Conservation (phyloP, 2,888 invertebrate species). For the Leptinotarsa juncta region DNA sequence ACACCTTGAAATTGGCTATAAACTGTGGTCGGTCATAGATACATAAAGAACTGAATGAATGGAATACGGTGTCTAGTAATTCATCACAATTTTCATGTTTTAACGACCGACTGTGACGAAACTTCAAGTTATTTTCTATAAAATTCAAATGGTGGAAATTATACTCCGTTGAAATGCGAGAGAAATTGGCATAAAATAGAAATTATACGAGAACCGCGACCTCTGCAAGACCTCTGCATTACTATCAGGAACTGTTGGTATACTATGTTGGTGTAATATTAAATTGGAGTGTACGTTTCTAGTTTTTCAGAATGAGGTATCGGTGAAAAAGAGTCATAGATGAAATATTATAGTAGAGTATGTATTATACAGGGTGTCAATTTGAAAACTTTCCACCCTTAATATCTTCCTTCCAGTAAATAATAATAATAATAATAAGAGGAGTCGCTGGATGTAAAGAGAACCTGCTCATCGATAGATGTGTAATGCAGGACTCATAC, state of each 20-base stretch:
- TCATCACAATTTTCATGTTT: conserved; percentile 5
- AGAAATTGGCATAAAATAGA: not conserved
- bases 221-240: not conserved
- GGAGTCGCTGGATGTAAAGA: too few species aligned
- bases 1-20: not conserved
- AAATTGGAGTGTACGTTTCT: not conserved
- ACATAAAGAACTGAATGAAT: not conserved
- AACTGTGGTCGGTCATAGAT: not conserved
- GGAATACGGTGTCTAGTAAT: not conserved
- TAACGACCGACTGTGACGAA: conserved; percentile 12
- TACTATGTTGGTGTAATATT: not conserved
- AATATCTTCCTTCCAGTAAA: too few species aligned
- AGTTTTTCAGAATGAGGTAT: not conserved
- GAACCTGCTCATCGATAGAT: too few species aligned
- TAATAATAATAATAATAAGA: too few species aligned
- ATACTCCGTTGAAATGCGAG: not conserved
- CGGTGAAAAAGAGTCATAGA: not conserved
- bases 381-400: too few species aligned
- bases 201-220: not conserved
- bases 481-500: too few species aligned
- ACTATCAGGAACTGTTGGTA: not conserved
- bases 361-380: too few species aligned
- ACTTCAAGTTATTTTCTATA: not conserved
- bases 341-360: too few species aligned
- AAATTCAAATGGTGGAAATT: conserved; percentile 5